Conservation (phyloP, 2,888 invertebrate species). For the Sericinus montela region DNA sequence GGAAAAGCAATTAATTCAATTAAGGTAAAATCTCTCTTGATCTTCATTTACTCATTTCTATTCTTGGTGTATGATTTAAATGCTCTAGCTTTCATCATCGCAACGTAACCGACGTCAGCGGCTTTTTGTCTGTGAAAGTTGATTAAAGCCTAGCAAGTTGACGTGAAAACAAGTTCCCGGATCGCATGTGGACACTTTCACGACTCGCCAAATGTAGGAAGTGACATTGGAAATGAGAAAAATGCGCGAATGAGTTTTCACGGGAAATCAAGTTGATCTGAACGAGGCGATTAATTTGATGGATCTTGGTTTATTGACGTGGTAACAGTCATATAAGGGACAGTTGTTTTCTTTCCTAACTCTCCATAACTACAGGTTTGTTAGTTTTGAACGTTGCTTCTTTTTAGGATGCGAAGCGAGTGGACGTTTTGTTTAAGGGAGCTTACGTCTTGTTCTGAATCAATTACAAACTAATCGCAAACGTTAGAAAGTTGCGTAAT, state of each 20-base stretch:
- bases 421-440: slow-evolving; percentile 4
- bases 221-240: slow-evolving; percentile 9
- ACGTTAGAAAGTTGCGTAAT: no score
- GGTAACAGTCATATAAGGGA: slow-evolving; percentile 7
- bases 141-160: not conserved
- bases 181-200: slow-evolving; percentile 12
- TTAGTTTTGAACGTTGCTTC: slow-evolving; percentile 8
- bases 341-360: slow-evolving; percentile 17
- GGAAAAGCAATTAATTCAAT: no score
- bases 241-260: slow-evolving; percentile 14
- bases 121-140: slow-evolving; percentile 5
- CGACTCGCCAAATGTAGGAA: slow-evolving; percentile 3
- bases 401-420: slow-evolving; percentile 6
- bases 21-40: no score
- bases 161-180: not conserved
- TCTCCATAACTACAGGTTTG: slow-evolving; percentile 7
- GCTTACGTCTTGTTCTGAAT: slow-evolving; percentile 3
- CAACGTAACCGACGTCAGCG: no score
- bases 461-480: slow-evolving; percentile 6
- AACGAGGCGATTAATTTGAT: slow-evolving; percentile 3
- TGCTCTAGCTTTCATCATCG: no score
- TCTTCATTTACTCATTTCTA: no score
- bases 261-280: slow-evolving; percentile 5
- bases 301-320: not conserved
- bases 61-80: no score